Evolutionary conservation across 2,113 vertebrate genomes (phyloP), one percentile per base, ranked within the genome.

Genomic region (Ginglymostoma cirratum): DNA sequence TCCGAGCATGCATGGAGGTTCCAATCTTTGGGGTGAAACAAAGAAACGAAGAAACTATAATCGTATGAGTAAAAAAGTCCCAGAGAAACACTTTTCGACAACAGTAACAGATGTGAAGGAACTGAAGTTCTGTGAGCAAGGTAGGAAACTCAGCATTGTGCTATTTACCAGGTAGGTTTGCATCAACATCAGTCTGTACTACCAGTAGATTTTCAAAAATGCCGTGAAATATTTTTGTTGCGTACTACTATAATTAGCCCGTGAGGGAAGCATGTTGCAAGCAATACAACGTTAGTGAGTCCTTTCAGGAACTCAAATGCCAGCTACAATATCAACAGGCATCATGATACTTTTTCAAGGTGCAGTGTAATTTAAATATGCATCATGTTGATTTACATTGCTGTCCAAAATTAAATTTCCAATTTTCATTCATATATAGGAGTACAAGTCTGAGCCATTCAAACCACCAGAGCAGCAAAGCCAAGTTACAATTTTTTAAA

Each of bases 1-100:
- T 97, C 99, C 99, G 97, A 99, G 99, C 98, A 99, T 99, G 98
- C 99, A 99, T 0, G 99, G 99, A 0, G 99, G 99, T 96, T 99
- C 99, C 97, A 98, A 99, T 96, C 98, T 99, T 96, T 99, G 99
- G 99, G 99, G 99, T 0, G 98, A 99, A 97, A 98, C 98, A 89
- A 99, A 99, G 97, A 99, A 97, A 97, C 98, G 98, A 96, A 97
- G 98, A 0, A 97, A 98, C 96, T 98, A 99, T 97, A 99, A 97
- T 97, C 97, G 98, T 65, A 98, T 99, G 98, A 98, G 98, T 98
- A 98, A 97, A 97, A 99, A 98, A 96, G 97, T 95, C 0, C 97
- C 98, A 0, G 98, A 98, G 96, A 97, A 97, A 96, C 96, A 94
- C 96, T 97, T 97, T 0, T 38, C 96, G 95, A 97, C 96, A 0